Evolutionary conservation across 2,888 invertebrate species (phyloP), one percentile per base, ranked within the genome.

Genomic region (Hetaerina titia): DNA sequence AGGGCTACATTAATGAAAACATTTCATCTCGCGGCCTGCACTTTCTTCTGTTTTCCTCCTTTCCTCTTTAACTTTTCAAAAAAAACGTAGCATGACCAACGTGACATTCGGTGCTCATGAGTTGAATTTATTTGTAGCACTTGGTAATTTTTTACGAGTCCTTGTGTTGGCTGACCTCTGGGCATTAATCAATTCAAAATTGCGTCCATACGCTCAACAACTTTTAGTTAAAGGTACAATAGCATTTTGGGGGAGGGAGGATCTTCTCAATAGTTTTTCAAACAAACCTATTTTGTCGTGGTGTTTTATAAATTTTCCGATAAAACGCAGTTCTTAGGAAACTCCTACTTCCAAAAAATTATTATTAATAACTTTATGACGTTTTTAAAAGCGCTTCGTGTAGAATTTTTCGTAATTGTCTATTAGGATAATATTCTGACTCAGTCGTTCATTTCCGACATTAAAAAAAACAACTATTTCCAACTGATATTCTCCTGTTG

Each of bases 171-270:
- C 74, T 92, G 9, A 31, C 92, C 57, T 92, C 56, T 17, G 74
- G 92, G 69, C 64, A 69, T 57, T 57, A 56, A 69, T n/a, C 92
- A 25, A 92, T 92, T n/a, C 9, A 22, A 64, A 69, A 92, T 63
- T 69, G 56, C 92, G 56, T 9, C 69, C 64, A 74, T 74, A 19
- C 81, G 81, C 81, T 31, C 31, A 31, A 81, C 13, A 81, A 31
- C 31, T 81, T 92, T 57, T 56, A n/a, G 31, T 63, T 92, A 56
- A 92, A 56, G 92, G 92, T 92, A 92, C 69, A 69, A 64, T 69
- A 56, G 56, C 92, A 69, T 92, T 45, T 69, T 64, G 63, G 56
- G 92, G n/a, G 81, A n/a, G 81, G 81, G 81, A 81, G 31, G 81
- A 31, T 81, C 81, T 31, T 31, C 81, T 81, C 81, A 11, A 11